Conservation (phyloP, 1,140 invertebrate species). For the Chelonus insularis region DNA sequence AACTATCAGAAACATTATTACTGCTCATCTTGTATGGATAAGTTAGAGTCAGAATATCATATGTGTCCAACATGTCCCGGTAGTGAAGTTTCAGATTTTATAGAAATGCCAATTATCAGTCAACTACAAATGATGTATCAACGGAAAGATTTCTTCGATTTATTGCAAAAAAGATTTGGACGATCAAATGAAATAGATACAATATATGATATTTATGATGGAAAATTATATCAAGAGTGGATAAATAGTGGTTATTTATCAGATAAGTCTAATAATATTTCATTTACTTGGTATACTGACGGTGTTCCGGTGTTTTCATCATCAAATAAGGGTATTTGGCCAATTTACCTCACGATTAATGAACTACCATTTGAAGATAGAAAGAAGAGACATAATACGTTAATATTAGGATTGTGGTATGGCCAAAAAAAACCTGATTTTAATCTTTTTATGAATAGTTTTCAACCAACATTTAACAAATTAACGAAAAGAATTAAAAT, state of each 20-base stretch:
- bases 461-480: slow-evolving; percentile 24
- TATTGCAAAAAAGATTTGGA: neutral
- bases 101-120: neutral
- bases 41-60: neutral
- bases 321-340: slow-evolving; percentile 43
- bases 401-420: slow-evolving; percentile 35
- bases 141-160: neutral
- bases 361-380: slow-evolving; percentile 37
- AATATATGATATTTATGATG: slow-evolving; percentile 18
- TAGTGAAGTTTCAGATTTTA: neutral
- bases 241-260: slow-evolving; percentile 30
- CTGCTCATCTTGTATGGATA: neutral
- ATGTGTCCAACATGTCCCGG: neutral
- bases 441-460: slow-evolving; percentile 21
- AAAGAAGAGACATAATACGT: slow-evolving; percentile 32
- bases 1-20: slow-evolving; percentile 9
- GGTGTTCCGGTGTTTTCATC: slow-evolving; percentile 45
- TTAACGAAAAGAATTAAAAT: slow-evolving; percentile 20
- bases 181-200: neutral
- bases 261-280: slow-evolving; percentile 34
- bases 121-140: slow-evolving; percentile 4
- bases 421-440: slow-evolving; percentile 30
- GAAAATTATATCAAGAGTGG: slow-evolving; percentile 4
- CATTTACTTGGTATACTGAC: slow-evolving; percentile 39
- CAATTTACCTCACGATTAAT: slow-evolving; percentile 41